phyloP scores from a whole-genome alignment of 2,113 vertebrate species.

The Phainopepla nitens region DNA sequence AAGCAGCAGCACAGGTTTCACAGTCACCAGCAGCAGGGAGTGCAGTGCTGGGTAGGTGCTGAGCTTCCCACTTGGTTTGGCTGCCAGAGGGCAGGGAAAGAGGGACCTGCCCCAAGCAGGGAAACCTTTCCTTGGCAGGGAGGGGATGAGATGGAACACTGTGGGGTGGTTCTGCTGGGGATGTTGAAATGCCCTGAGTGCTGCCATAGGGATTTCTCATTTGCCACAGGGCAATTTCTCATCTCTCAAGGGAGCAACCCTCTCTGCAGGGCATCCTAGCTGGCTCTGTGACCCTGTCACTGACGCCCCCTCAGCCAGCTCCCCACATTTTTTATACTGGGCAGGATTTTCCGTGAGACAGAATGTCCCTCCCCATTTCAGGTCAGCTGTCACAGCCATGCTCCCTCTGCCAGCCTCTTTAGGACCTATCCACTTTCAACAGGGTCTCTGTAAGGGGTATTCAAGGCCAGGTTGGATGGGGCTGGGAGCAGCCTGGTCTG shows the following conservation, averaged over 20 bases:
- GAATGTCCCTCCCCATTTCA: not conserved
- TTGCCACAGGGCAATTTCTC: not conserved
- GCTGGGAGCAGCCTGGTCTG: not conserved
- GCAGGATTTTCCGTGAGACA: not conserved
- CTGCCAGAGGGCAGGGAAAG: not conserved
- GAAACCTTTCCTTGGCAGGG: not conserved
- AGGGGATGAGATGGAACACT: fast-evolving
- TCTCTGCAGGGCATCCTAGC: not conserved
- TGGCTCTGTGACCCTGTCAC: not conserved
- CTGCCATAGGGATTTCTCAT: not conserved
- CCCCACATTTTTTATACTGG: not conserved
- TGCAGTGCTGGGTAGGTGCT: fast-evolving
- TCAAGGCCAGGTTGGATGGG: not conserved
- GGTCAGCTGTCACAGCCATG: not conserved
- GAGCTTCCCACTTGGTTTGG: not conserved
- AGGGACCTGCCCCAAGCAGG: not conserved
- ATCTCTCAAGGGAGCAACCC: not conserved
- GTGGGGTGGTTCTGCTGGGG: fast-evolving
- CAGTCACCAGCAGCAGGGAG: fast-evolving
- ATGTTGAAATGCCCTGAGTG: not conserved
- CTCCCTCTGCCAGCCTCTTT: not conserved
- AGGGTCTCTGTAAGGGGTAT: not conserved
- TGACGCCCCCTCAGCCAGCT: not conserved
- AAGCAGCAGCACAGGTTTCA: not conserved
- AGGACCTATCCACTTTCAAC: not conserved